Percentiles rank a stretch among this genome's conserved stretches.
Evolutionary conservation across 2,797 vertebrate genomes (phyloP).

Genomic region (Sparus aurata): DNA sequence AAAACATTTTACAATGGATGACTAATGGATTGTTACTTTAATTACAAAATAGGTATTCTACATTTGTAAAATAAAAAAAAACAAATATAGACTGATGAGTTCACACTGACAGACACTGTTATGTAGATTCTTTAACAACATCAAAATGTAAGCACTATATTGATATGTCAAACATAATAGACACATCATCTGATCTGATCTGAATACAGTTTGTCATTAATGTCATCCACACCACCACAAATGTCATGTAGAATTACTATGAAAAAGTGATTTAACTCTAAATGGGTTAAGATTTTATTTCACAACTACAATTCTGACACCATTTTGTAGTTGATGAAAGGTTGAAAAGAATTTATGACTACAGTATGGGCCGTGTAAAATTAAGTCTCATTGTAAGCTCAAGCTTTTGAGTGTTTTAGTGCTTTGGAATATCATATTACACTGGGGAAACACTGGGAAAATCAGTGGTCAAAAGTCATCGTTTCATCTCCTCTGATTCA

Average conservation of each 20-base stretch:
- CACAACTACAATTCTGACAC: background rate
- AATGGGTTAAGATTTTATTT: background rate
- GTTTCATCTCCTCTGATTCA: background rate
- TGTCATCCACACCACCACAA: background rate
- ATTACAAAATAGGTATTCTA: background rate
- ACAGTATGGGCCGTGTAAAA: background rate
- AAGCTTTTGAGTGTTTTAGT: background rate
- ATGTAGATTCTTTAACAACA: constrained; percentile 2
- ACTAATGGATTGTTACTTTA: background rate
- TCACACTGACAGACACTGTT: background rate
- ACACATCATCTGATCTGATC: background rate
- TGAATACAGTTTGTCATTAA: background rate
- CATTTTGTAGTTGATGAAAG: background rate
- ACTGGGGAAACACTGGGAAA: background rate
- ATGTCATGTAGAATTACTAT: background rate
- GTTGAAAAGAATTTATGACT: background rate
- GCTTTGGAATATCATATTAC: background rate
- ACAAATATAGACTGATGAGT: background rate
- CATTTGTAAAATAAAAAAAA: background rate
- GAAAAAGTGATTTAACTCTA: background rate
- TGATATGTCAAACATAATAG: background rate
- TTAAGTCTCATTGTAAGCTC: background rate
- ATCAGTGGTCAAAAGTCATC: background rate
- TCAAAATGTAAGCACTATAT: background rate
- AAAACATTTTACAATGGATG: constrained; percentile 3